Base-by-base conservation (phyloP, 2,797 vertebrate genomes). In the Propithecus deckenii region DNA sequence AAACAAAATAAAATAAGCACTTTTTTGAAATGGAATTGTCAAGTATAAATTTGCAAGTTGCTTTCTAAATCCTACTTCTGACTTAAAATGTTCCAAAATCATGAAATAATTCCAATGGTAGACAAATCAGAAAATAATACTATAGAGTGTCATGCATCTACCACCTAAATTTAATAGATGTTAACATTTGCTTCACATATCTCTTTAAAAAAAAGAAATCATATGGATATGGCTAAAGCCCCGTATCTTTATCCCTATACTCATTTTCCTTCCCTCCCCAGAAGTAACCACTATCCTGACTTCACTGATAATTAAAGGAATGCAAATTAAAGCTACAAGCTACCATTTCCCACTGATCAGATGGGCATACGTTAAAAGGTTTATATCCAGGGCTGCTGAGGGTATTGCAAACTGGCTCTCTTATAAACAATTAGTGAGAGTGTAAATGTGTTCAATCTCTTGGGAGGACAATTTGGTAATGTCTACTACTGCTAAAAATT, bases 31-130 rank as follows among this genome's bases (percentile, higher is more conserved):
- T 81, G 32, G 35, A 90, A 71, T 85, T 48, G 23, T 65, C 46
- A 69, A 81, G 52, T 89, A 72, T 63, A 86, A 71, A 94, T 88
- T 94, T 96, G 84, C 50, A 97, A 92, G 72, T 72, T 93, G 52
- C 30, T 91, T 79, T 93, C n/a, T 65, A 69, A 89, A 71, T 11
- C 1, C 17, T 59, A 52, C 78, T 86, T 80, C n/a, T 86, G n/a
- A 86, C 17, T 65, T 69, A 41, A 89, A 69, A 57, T 65, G 50
- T 86, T 95, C 75, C 30, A 89, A 74, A 89, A 91, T 75, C 72
- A 67, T 38, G 61, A 85, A 95, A 83, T 43, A 92, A 67, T 88
- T 92, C 48, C 61, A 95, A 55, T 86, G 67, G 35, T 38, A 94
- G 86, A 78, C 78, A 69, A 78, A 18, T 91, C 69, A 88, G 81